These are phyloP conservation scores for Colletes collaris DNA, from an alignment of 2,888 invertebrate genomes.

Conservation along the genomic window DNA sequence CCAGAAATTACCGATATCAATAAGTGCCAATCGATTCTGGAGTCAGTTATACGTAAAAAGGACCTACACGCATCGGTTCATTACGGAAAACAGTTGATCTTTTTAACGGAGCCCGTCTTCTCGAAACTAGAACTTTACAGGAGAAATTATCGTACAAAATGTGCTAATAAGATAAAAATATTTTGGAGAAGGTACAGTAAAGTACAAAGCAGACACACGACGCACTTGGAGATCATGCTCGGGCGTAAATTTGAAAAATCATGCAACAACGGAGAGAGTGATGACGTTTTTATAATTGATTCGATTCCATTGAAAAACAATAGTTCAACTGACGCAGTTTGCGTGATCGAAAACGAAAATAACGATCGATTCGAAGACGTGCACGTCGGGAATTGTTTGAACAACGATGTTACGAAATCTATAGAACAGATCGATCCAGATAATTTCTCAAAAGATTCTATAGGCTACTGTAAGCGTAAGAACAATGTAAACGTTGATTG, in stretches of 20 bases:
- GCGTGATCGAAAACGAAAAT: neutral
- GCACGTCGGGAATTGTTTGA: neutral
- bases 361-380: neutral
- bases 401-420: conserved; percentile 10
- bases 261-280: conserved; percentile 6
- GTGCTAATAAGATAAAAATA: conserved; percentile 68
- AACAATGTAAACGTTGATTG: neutral
- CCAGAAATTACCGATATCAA: neutral
- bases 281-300: conserved; percentile 30
- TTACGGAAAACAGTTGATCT: conserved; percentile 70
- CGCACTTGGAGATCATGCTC: neutral
- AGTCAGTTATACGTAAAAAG: conserved; percentile 29
- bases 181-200: conserved; percentile 70
- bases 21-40: conserved; percentile 40
- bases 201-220: neutral
- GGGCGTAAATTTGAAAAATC: conserved; percentile 13
- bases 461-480: neutral
- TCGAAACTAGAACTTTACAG: conserved; percentile 66
- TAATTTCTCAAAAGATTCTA: neutral
- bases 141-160: conserved; percentile 58
- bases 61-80: conserved; percentile 50
- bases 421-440: conserved; percentile 2
- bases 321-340: neutral
- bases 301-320: neutral
- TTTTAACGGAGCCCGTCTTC: conserved; percentile 68